Conservation (phyloP, 2,888 invertebrate genomes). For the Orchestes rusci region DNA sequence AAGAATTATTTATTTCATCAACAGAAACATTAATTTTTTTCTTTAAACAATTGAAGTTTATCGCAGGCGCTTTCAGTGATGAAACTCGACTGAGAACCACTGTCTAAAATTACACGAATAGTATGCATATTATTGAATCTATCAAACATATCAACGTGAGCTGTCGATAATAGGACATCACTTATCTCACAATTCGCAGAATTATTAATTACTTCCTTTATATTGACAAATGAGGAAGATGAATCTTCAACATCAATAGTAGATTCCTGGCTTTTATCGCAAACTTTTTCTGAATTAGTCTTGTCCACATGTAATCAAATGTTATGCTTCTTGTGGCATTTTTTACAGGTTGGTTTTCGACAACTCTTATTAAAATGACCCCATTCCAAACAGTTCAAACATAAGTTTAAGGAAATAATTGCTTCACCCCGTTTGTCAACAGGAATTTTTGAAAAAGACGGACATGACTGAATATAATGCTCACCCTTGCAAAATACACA, state of each 20-base stretch:
- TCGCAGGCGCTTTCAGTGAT: slow-evolving; percentile 6
- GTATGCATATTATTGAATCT: slow-evolving; percentile 8
- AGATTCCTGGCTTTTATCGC: too few species aligned
- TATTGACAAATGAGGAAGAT: slow-evolving; percentile 1
- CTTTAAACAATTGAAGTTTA: slow-evolving; percentile 2
- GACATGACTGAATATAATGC: slow-evolving; percentile 16
- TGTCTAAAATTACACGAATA: slow-evolving; percentile 9
- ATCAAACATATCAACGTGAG: slow-evolving; percentile 10
- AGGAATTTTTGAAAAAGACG: slow-evolving; percentile 13
- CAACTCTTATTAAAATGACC: too few species aligned
- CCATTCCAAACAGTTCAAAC: slow-evolving; percentile 12
- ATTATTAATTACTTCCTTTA: neutral
- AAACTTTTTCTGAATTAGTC: neutral
- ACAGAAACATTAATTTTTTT: slow-evolving; percentile 4
- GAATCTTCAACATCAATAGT: too few species aligned
- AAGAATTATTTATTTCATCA: slow-evolving; percentile 8
- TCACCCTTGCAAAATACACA: too few species aligned
- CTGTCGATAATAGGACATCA: too few species aligned
- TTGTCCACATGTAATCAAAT: slow-evolving; percentile 9
- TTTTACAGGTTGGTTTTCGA: too few species aligned
- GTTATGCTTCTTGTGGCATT: too few species aligned
- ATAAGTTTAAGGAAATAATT: slow-evolving; percentile 13
- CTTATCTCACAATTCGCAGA: slow-evolving; percentile 6
- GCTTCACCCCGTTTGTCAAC: slow-evolving; percentile 12
- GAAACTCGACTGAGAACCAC: too few species aligned